phyloP scores from a whole-genome alignment of 2,888 invertebrate species.

The Caenorhabditis imperialis region DNA sequence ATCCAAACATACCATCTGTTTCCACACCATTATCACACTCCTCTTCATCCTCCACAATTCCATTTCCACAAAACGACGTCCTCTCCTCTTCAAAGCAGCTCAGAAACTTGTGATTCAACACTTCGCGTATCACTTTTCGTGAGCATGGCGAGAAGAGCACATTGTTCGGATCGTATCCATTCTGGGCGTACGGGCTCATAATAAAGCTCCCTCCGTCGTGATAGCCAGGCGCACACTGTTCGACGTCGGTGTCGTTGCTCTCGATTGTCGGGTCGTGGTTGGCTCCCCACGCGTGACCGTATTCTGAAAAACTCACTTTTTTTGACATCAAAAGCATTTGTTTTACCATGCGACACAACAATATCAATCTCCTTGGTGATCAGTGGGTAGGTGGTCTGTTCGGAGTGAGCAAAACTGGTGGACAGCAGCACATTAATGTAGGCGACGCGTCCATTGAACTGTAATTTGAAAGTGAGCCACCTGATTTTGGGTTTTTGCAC shows the following conservation, averaged over 20 bases:
- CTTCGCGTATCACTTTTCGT: constrained; percentile 38
- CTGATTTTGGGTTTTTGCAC: background rate
- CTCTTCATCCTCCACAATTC: constrained; percentile 94
- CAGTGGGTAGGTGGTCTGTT: constrained; percentile 46
- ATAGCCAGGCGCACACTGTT: constrained; percentile 43
- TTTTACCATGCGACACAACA: constrained; percentile 59
- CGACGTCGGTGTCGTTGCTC: constrained; percentile 35
- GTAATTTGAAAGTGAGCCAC: background rate
- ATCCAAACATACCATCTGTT: constrained; percentile 94
- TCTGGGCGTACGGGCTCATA: constrained; percentile 54
- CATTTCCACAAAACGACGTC: constrained; percentile 95
- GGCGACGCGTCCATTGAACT: constrained; percentile 23
- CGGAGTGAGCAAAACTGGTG: constrained; percentile 37
- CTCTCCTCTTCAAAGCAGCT: constrained; percentile 80
- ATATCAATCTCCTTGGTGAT: constrained; percentile 61
- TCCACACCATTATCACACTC: constrained; percentile 96
- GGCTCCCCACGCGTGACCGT: constrained; percentile 60
- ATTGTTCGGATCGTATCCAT: constrained; percentile 57
- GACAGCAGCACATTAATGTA: constrained; percentile 52
- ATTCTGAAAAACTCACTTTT: constrained; percentile 31
- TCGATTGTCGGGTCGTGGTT: constrained; percentile 44
- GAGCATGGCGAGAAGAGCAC: constrained; percentile 64
- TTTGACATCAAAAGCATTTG: too few relatives aligned
- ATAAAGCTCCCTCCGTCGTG: constrained; percentile 50
- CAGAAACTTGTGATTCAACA: constrained; percentile 33